phyloP scores from a whole-genome alignment of 2,797 vertebrate genomes.

The Ptychadena robeensis region DNA sequence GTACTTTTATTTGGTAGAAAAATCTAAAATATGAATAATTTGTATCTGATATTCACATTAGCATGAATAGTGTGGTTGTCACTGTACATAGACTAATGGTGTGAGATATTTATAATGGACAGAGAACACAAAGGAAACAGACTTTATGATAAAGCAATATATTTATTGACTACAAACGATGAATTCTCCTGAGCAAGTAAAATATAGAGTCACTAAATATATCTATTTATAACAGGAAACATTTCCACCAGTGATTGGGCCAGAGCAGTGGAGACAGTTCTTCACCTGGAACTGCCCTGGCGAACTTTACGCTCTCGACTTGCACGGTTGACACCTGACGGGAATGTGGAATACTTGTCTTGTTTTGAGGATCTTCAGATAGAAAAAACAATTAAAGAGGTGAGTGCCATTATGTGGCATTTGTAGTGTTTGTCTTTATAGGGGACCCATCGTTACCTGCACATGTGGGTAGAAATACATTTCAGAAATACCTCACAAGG shows the following conservation, averaged over 20 bases:
- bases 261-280: slow-evolving; percentile 80
- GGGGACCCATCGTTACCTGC: no score
- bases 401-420: slow-evolving; percentile 69
- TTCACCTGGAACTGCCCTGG: slow-evolving; percentile 91
- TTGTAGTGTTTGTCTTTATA: neutral
- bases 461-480: no score
- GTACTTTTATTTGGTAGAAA: no score
- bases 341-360: slow-evolving; percentile 85
- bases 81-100: no score
- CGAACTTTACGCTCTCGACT: slow-evolving; percentile 83
- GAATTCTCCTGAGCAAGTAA: neutral
- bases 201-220: neutral
- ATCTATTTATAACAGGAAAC: slow-evolving; percentile 68
- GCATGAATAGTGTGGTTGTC: no score
- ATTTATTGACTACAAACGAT: no score
- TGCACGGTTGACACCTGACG: slow-evolving; percentile 73
- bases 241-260: slow-evolving; percentile 87
- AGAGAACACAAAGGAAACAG: no score
- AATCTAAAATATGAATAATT: no score
- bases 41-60: no score
- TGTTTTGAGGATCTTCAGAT: slow-evolving; percentile 86
- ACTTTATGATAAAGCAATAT: no score
- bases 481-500: no score
- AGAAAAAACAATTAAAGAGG: slow-evolving; percentile 80
- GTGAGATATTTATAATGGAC: no score